Evolutionary conservation across 2,797 vertebrate species (phyloP), one percentile per base, ranked within the genome.

Genomic region (Nasua narica): DNA sequence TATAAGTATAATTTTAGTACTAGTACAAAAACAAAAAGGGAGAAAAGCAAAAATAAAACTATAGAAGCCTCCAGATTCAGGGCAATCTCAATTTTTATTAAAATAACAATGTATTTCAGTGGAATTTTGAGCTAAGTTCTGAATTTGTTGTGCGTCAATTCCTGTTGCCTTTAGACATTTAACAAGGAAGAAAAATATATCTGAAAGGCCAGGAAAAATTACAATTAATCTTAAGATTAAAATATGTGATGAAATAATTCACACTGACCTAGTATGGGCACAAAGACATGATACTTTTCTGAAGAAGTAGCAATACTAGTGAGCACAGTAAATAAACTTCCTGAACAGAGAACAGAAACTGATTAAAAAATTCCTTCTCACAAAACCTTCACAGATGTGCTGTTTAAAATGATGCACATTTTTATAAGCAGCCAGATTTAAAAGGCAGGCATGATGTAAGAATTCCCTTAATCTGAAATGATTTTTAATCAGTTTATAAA

Each of bases 211-310:
- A 43, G 21, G 3, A 81, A 84, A 27, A 58, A 76, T 0, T 6
- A 69, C 65, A 21, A 32, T 82, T 92, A 60, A 12, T 86, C 29
- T 91, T 97, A 50, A 86, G 27, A 87, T 89, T 65, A 12, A 65
- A 97, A 91, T 67, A 94, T 62, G 62, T 25, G 50, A 65, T 77
- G 13, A 97, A 93, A 93, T 77, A 76, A 14, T 54, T 90, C n/a
- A 84, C 21, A 87, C 0, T 65, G n/a, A 81, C 93, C 52, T 97
- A 94, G 21, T 84, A 4, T 54, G n/a, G 90, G n/a, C 0, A 95
- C 74, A 96, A 93, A 93, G 13, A n/a, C 0, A 89, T 7, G 46
- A 91, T 58, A 82, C 35, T 95, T 97, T 97, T 96, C 84, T 89
- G 58, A 97, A 97, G 76, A 52, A 97, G 76, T 16, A 90, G 19